Conservation (phyloP, 2,113 vertebrate species). For the Sterna hirundo region DNA sequence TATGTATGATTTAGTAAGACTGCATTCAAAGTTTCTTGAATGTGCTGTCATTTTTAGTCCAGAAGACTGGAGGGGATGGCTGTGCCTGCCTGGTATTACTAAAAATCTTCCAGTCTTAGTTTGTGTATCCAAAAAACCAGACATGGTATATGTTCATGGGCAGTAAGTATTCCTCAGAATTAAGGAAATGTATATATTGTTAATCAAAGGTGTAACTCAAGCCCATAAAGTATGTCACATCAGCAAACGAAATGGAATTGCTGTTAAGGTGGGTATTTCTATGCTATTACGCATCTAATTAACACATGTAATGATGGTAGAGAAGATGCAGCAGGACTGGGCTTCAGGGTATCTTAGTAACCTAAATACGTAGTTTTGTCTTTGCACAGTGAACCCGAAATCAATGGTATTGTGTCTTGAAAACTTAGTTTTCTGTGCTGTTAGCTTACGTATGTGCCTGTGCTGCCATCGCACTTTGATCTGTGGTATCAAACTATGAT, state of each 20-base stretch:
- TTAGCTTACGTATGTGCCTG: background rate
- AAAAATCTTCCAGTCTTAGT: background rate
- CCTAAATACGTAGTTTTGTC: background rate
- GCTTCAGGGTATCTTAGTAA: background rate
- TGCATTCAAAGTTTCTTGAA: background rate
- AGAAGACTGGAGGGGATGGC: background rate
- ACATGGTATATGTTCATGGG: background rate
- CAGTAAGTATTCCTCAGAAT: background rate
- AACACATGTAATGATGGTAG: background rate
- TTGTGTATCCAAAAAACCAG: background rate
- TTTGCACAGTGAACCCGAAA: background rate
- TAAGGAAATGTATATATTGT: background rate
- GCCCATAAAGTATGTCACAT: background rate
- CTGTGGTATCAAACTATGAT: background rate
- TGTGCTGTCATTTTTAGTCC: background rate
- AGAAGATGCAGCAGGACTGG: background rate
- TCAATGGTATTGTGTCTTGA: background rate
- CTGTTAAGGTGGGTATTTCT: background rate
- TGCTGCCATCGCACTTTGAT: background rate
- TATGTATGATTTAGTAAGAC: background rate
- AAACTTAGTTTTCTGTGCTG: background rate
- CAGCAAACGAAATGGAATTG: background rate
- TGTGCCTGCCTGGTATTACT: background rate
- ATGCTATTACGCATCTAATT: background rate
- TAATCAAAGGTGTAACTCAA: background rate